Percentiles rank a stretch among this genome's conserved stretches.
phyloP scores from a whole-genome alignment of 2,888 invertebrate genomes.

The Melanophora roralis region DNA sequence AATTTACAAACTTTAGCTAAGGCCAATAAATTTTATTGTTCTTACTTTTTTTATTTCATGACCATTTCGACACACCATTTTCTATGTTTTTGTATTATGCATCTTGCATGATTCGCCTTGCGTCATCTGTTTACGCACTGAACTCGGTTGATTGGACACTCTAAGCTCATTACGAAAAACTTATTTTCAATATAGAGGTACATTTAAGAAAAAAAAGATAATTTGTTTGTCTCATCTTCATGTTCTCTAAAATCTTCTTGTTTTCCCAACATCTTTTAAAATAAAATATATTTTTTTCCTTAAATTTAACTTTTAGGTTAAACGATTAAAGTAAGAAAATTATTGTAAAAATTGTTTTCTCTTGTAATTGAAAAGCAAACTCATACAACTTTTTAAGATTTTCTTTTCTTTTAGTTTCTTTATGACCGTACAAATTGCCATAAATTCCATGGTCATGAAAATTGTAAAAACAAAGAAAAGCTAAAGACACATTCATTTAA shows the following conservation, averaged over 20 bases:
- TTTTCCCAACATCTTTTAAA: too few species aligned
- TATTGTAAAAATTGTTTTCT: not conserved
- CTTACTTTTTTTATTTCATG: not conserved
- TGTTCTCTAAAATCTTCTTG: too few species aligned
- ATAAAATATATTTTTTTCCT: not conserved
- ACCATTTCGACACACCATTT: not conserved
- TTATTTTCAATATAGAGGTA: too few species aligned
- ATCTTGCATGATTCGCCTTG: too few species aligned
- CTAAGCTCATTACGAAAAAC: too few species aligned
- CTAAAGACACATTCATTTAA: not conserved
- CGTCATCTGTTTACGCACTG: too few species aligned
- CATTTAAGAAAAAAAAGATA: too few species aligned
- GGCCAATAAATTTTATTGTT: not conserved
- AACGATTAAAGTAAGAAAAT: not conserved
- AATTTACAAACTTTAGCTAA: too few species aligned
- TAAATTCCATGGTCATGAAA: slow-evolving; percentile 17
- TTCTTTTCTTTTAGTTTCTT: not conserved
- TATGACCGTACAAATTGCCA: not conserved
- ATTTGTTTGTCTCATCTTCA: too few species aligned
- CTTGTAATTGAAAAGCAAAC: not conserved
- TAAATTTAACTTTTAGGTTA: not conserved
- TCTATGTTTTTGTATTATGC: too few species aligned
- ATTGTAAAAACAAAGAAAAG: not conserved
- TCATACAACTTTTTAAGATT: not conserved
- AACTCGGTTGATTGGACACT: too few species aligned